Evolutionary conservation across 2,797 vertebrate species (phyloP).

Genomic region (Phaenicophaeus curvirostris): DNA sequence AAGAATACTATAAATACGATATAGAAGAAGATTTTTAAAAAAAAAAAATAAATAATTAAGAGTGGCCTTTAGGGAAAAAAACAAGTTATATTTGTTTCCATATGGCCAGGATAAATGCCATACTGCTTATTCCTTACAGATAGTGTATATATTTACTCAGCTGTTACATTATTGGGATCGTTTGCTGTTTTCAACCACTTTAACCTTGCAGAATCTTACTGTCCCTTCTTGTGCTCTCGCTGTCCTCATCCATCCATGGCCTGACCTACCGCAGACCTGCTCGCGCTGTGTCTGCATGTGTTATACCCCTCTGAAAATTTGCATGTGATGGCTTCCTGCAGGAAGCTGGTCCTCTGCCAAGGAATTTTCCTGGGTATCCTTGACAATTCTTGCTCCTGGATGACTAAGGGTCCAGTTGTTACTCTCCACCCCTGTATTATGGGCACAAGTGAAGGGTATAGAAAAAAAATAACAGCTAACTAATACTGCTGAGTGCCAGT

Average conservation of each 20-base stretch:
- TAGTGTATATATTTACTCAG: conserved; percentile 21
- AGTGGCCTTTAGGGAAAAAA: conserved; percentile 43
- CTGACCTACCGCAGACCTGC: background rate
- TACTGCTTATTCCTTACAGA: conserved; percentile 33
- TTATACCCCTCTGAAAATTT: background rate
- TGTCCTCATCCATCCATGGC: background rate
- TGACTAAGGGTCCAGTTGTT: background rate
- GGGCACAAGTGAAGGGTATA: background rate
- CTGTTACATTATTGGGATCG: background rate
- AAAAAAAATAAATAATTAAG: conserved; percentile 52
- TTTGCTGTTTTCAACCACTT: background rate
- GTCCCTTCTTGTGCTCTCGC: background rate
- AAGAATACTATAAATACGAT: conserved; percentile 51
- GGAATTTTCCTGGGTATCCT: conserved; percentile 37
- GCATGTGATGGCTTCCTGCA: background rate
- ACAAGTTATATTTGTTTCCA: conserved; percentile 60
- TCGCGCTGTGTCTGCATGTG: background rate
- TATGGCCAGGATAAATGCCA: conserved; percentile 56
- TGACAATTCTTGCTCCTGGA: background rate
- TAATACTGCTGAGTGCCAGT: background rate
- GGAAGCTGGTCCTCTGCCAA: conserved; percentile 47
- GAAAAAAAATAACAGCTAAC: background rate
- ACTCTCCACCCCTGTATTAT: background rate
- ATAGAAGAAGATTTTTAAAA: background rate
- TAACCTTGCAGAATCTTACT: background rate